phyloP scores from a whole-genome alignment of 2,797 vertebrate genomes.

The Labeo calbasu region DNA sequence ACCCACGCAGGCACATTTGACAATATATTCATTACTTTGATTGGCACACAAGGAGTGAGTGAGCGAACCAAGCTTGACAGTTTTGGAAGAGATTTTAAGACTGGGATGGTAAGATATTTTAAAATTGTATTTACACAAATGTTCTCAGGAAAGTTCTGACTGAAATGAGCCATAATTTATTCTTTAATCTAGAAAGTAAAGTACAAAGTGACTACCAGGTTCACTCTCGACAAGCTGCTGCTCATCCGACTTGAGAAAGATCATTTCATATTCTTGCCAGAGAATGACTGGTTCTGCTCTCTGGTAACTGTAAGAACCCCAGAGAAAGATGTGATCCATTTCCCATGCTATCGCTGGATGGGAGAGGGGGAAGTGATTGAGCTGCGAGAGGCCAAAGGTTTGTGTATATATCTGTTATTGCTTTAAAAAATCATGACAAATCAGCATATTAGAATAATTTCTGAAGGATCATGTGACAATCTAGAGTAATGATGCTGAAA shows the following conservation, averaged over 20 bases:
- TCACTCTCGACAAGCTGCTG: conserved; percentile 64
- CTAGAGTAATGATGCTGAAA: not conserved
- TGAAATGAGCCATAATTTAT: not conserved
- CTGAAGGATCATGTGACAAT: not conserved
- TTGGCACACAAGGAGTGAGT: conserved; percentile 53
- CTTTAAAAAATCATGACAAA: not conserved
- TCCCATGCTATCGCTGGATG: conserved; percentile 74
- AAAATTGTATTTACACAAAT: not conserved
- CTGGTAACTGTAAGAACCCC: conserved; percentile 69
- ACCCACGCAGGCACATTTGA: conserved; percentile 30
- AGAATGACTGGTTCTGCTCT: conserved; percentile 69
- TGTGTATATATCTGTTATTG: not conserved
- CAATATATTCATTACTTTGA: conserved; percentile 53
- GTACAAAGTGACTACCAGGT: conserved; percentile 59
- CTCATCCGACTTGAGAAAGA: conserved; percentile 72
- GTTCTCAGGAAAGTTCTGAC: not conserved
- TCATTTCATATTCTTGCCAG: conserved; percentile 39
- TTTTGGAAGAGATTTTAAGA: conserved; percentile 38
- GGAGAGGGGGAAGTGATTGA: conserved; percentile 65
- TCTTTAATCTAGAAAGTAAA: conserved; percentile 10
- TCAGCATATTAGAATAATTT: not conserved
- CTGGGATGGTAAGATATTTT: conserved; percentile 22
- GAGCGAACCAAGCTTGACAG: conserved; percentile 42
- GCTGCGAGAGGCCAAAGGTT: conserved; percentile 73
- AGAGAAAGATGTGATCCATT: conserved; percentile 63